A percentile compares a stretch with the other conserved stretches of the same genome.
Evolutionary conservation across 2,797 vertebrate genomes (phyloP).

Genomic region (Strix occidentalis): DNA sequence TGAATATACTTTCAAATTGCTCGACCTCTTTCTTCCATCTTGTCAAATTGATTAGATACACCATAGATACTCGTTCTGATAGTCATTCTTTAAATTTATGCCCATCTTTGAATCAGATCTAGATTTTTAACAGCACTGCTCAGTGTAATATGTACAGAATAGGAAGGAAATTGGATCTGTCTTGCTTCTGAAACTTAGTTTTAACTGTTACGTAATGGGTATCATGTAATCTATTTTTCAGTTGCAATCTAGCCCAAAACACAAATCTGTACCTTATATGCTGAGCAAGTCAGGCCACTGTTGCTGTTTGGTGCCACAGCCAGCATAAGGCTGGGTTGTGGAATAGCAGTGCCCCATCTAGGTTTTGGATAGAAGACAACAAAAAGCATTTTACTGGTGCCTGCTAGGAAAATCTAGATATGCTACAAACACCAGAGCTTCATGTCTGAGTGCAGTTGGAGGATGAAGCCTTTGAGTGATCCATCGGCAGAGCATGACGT

Average conservation of each 20-base stretch:
- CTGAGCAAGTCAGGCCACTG: neutral
- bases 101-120: neutral
- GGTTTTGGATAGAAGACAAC: neutral
- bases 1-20: neutral
- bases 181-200: neutral
- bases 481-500: slow-evolving; percentile 84
- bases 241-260: neutral
- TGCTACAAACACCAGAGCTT: neutral
- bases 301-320: neutral
- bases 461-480: slow-evolving; percentile 92
- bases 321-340: neutral
- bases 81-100: neutral
- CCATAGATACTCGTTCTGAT: neutral
- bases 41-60: neutral
- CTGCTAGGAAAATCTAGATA: neutral
- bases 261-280: neutral
- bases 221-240: neutral
- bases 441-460: slow-evolving; percentile 77
- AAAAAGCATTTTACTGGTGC: neutral
- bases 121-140: neutral
- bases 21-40: neutral
- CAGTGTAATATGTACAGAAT: neutral
- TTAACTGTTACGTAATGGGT: neutral
- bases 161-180: neutral
- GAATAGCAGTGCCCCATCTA: neutral